phyloP scores from a whole-genome alignment of 2,797 vertebrate species.

The Sebastes melanostomus region DNA sequence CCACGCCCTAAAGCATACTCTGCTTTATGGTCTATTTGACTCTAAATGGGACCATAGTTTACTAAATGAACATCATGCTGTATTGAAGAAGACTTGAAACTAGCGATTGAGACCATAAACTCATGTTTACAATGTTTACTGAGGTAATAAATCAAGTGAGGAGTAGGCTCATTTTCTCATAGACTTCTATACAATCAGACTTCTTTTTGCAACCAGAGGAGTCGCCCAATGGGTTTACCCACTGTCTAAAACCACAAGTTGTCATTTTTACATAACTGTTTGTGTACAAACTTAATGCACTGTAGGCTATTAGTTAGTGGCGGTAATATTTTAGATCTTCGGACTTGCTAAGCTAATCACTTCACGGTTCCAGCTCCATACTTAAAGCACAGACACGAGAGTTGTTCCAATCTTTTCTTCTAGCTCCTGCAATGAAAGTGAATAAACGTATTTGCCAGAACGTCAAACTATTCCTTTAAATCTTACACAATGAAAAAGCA shows the following conservation, averaged over 20 bases:
- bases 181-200: no score
- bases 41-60: no score
- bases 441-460: neutral
- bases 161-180: no score
- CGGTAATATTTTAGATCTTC: neutral
- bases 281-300: neutral
- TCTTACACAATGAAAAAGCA: neutral
- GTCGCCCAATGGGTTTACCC: no score
- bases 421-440: neutral
- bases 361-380: neutral
- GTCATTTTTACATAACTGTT: neutral
- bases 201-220: no score
- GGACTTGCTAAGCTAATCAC: neutral
- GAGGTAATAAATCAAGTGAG: no score
- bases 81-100: no score
- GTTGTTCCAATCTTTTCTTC: neutral
- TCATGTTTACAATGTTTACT: no score
- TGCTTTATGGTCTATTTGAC: no score
- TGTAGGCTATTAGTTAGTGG: neutral
- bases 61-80: no score
- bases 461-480: constrained; percentile 7
- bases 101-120: no score
- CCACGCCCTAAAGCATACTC: accelerated
- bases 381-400: neutral
- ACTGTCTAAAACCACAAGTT: neutral